Base-by-base conservation (phyloP, 2,888 invertebrate species). In the Spisula subtruncata region DNA sequence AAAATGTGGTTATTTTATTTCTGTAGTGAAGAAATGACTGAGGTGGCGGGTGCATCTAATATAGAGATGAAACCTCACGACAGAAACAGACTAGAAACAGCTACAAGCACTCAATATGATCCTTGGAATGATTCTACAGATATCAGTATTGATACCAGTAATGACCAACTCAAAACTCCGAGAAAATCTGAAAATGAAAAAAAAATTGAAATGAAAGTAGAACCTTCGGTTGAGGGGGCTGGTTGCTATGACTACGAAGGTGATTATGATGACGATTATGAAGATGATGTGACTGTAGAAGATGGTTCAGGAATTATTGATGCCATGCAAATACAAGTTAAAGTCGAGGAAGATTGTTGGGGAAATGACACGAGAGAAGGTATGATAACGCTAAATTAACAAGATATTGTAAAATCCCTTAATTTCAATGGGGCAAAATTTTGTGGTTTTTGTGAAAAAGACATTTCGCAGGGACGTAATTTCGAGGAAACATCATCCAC, bases 291-390 rank as follows among this genome's bases (percentile, higher is more conserved):
- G 41, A 89, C 87, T 54, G 41, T 29, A 14, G 85, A 89, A 25
- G 90, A 84, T 20, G 81, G 91, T n/a, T 91, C 93, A 35, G 89
- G 75, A 56, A 90, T 94, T 25, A 86, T 92, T 29, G 93, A 91
- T 60, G 79, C 92, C 35, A 86, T 93, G 81, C 81, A 93, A 79
- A 86, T 93, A 79, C 81, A 93, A 79, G 88, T 88, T 29, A 88
- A 88, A 32, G 84, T 66, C 16, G 90, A 93, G 25, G 93, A 93
- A 81, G 93, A 93, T 35, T 87, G 84, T 60, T 83, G 92, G 51
- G 86, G 86, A 35, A 79, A 87, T 25, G 90, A 89, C 56, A 89
- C 90, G 16, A 88, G 85, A 48, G 25, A 85, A 48, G 81, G 79
- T n/a, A 71, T 86, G 83, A 85, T 82, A 35, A 41, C 8, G 41